Evolutionary conservation across 2,888 invertebrate genomes (phyloP), one percentile per base, ranked within the genome.

Genomic region (Ariolimax columbianus): DNA sequence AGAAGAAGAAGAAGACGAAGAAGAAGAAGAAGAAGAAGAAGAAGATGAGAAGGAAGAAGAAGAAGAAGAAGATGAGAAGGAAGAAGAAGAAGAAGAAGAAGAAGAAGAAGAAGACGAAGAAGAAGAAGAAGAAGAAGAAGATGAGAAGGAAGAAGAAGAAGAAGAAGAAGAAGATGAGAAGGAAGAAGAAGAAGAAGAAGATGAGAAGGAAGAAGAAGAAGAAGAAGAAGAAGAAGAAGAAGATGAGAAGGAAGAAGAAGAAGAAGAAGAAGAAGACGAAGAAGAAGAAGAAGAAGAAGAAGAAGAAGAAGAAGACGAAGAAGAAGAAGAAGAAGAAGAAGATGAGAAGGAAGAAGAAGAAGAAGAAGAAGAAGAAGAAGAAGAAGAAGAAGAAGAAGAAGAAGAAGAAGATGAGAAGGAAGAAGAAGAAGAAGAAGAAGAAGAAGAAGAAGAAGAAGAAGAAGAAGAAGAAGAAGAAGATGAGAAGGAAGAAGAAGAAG

Each of bases 141-240:
- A 66, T 30, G 63, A 66, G 30, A 30, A 66, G 30, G 63, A n/a
- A 66, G 63, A 66, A 66, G 63, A 66, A 66, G 63, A 66, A n/a
- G 63, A 66, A n/a, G 63, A 66, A 66, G n/a, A 66, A 23, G 38
- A 73, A 40, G 73, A n/a, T 36, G 73, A 6, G 38, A 30, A 30
- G 30, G 47, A 30, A 23, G 19, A 47, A 19, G 30, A 51, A 33
- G 33, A 30, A 14, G 19, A 55, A 33, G 33, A 55, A 36, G 36
- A 36, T 19, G 9, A 55, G 33, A 30, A 17, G 55, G n/a, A 30
- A 36, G 33, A 55, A 55, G 33, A n/a, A 66, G 30, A n/a, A 30
- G 30, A 30, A 66, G 11, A n/a, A 30, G 30, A 30, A n/a, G 30
- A 66, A 66, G 11, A 30, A 66, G 63, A 66, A 30, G 30, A 30